Percentiles rank a stretch among this genome's conserved stretches.
Conservation (phyloP, 30 jellyfish, hydroid and myxozoan genomes). For the Calvadosia cruxmelitensis region DNA sequence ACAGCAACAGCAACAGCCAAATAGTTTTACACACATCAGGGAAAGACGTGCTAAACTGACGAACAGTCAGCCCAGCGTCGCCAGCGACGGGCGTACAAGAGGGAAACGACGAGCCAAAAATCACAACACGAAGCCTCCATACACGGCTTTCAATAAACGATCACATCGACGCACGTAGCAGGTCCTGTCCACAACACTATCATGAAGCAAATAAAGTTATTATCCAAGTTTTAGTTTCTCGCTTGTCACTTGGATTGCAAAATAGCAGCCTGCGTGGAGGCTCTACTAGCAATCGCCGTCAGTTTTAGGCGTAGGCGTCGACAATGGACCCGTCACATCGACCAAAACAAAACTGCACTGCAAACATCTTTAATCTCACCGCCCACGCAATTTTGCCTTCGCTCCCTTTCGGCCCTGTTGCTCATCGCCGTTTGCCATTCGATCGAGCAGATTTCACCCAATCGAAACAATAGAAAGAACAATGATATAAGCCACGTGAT, state of each 20-base stretch:
- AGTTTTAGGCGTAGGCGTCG: slow-evolving; percentile 2
- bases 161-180: background rate
- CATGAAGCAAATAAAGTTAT: background rate
- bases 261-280: background rate
- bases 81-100: background rate
- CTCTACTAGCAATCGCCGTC: slow-evolving; percentile 1
- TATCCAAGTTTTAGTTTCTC: background rate
- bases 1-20: background rate
- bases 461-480: background rate
- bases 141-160: background rate
- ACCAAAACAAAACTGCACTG: slow-evolving; percentile 1
- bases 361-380: slow-evolving; percentile 1
- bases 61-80: background rate
- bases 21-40: background rate
- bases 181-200: too few species aligned
- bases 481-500: background rate
- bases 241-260: background rate
- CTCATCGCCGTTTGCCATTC: background rate
- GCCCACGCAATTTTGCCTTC: background rate
- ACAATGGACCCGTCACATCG: background rate
- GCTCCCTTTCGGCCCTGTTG: background rate
- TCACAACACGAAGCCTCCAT: background rate
- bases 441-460: background rate
- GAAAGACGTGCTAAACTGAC: background rate
- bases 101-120: background rate